Base-by-base conservation (phyloP, 1,140 invertebrate genomes). In the Patella vulgata region DNA sequence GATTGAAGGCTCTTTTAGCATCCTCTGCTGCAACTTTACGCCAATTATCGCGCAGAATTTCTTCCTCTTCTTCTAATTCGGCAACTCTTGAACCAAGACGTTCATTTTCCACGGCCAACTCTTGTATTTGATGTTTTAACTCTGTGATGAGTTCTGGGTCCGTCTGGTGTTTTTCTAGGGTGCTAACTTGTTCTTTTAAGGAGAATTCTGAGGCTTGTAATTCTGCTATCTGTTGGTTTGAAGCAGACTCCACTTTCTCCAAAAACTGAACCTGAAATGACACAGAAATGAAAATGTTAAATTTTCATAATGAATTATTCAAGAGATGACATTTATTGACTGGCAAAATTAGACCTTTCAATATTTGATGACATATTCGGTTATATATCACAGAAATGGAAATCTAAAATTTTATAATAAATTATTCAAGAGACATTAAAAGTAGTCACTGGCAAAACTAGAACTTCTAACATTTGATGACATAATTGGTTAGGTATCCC, bases 61-160 rank as follows among this genome's bases (percentile, higher is more conserved):
- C 69, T 53, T 81, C 77, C 59, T 74, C 75, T 58, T 79, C 77
- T 46, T 78, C 77, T 39, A 79, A 61, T 55, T 81, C 79, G 0
- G 67, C 58, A 9, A 78, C 56, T 48, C 72, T 73, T 11, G 62
- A 65, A 3, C 48, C 59, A 12, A 81, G 48, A 17, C 56, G 51
- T 36, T 73, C 59, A 61, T 78, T 80, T 51, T 75, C 71, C n/a
- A 61, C 60, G 59, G 76, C 60, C 12, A 75, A 44, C 30, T 59
- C 58, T 11, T 55, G 61, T 0, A 78, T 63, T 53, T 68, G 71
- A 19, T 71, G 60, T 39, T 77, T 74, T 28, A 77, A 55, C n/a
- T 71, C 28, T 71, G 59, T 1, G 75, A 44, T 19, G 60, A 59
- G 3, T 66, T 42, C 31, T 54, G 21, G 48, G 59, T 52, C 9